These are phyloP conservation scores for Entomobrya multifasciata DNA, from an alignment of 2,888 invertebrate species.

Conservation along the genomic window DNA sequence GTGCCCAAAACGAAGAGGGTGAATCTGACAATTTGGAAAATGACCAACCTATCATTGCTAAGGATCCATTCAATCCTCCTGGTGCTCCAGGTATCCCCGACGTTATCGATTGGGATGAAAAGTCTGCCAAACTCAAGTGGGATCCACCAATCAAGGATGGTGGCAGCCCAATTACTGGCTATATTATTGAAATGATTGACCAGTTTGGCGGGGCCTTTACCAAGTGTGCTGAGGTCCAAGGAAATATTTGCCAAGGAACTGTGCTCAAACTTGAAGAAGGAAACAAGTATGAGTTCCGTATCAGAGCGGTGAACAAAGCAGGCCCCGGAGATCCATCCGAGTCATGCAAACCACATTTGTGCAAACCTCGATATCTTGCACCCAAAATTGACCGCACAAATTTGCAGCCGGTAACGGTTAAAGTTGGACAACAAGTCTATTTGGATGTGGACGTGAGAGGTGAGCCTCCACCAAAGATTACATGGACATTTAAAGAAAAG, in stretches of 20 bases:
- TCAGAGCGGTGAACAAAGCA: constrained; percentile 92
- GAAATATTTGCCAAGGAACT: constrained; percentile 94
- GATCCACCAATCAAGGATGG: constrained; percentile 92
- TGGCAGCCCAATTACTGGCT: constrained; percentile 95
- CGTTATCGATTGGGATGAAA: constrained; percentile 97
- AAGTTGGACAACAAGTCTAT: constrained; percentile 92
- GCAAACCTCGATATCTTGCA: constrained; percentile 93
- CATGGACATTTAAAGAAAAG: constrained; percentile 91
- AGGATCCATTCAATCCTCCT: constrained; percentile 89
- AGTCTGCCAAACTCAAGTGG: constrained; percentile 89
- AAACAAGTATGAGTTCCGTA: constrained; percentile 96
- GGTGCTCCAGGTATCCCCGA: constrained; percentile 98
- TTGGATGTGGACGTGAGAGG: constrained; percentile 94
- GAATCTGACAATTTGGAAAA: constrained; percentile 96
- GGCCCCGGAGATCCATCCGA: constrained; percentile 94
- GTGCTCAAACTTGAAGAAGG: constrained; percentile 95
- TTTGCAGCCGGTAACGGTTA: constrained; percentile 91
- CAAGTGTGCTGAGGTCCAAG: constrained; percentile 92
- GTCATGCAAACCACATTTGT: constrained; percentile 94
- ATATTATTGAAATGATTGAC: constrained; percentile 95
- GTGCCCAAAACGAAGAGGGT: constrained; percentile 96
- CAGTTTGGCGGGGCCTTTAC: constrained; percentile 90
- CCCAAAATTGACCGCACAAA: constrained; percentile 96
- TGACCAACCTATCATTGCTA: constrained; percentile 93
- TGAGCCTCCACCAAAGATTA: constrained; percentile 93